Conservation (phyloP, 2,888 invertebrate species). For the Hypomecis punctinalis region DNA sequence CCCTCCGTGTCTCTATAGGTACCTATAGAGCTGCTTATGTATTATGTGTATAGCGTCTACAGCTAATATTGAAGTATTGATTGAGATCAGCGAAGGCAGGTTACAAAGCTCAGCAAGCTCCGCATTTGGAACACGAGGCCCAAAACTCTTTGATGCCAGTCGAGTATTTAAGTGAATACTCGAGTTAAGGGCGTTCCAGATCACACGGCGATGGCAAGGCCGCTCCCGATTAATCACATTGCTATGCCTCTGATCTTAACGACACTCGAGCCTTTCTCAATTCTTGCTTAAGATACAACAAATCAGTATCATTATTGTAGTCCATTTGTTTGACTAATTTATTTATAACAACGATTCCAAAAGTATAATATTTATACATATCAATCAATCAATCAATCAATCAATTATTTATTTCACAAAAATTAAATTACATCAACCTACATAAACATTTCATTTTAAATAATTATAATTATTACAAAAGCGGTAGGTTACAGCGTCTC, state of each 20-base stretch:
- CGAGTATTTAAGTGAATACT: constrained; percentile 73
- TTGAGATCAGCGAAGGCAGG: constrained; percentile 16
- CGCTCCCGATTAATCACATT: constrained; percentile 67
- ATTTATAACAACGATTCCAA: too few relatives aligned
- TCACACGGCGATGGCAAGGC: constrained; percentile 55
- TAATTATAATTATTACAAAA: too few relatives aligned
- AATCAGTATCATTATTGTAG: neutral
- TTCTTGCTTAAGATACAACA: constrained; percentile 21
- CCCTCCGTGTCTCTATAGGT: too few relatives aligned
- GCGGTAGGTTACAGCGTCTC: too few relatives aligned
- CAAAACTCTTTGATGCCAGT: constrained; percentile 67
- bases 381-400: too few relatives aligned
- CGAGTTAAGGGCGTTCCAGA: constrained; percentile 59
- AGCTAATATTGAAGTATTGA: constrained; percentile 2
- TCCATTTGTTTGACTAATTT: neutral
- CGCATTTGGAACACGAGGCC: constrained; percentile 52
- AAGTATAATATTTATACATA: too few relatives aligned
- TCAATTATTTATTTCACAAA: too few relatives aligned
- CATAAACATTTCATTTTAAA: too few relatives aligned
- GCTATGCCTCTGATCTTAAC: constrained; percentile 63
- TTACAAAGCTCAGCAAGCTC: constrained; percentile 27
- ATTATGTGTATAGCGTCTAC: neutral
- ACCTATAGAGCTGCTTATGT: neutral
- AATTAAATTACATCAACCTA: too few relatives aligned
- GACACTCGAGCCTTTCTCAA: constrained; percentile 49